Base-by-base conservation (phyloP, 2,113 vertebrate genomes). In the Catagonus wagneri region DNA sequence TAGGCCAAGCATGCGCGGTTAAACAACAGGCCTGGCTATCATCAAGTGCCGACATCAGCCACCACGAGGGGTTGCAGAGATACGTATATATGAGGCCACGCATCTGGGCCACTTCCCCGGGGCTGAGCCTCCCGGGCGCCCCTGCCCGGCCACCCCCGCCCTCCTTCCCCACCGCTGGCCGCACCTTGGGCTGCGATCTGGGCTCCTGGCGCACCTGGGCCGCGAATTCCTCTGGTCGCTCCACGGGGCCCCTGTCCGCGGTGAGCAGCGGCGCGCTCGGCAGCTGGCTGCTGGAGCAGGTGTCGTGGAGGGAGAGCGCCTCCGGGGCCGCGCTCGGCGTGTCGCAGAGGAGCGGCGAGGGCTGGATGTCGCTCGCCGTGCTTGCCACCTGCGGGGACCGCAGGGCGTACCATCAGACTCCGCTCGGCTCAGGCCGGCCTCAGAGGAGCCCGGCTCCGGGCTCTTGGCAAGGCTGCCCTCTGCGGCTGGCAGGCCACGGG, bases 301-400 rank as follows among this genome's bases (percentile, higher is more conserved):
- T 98, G 97, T 93, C 96, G 58, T 74, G 97, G 97, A 39, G 97
- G 97, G 0, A 96, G 96, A 66, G 97, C 94, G 69, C 95, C 97
- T 97, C 97, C 96, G 27, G 96, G 94, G 92, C 79, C 90, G 93
- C 93, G 97, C 93, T 98, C 97, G 2, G 97, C 95, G 0, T 96
- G 97, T 96, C 97, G 76, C 86, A 92, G 91, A 15, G 97, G 39
- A 79, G 95, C 96, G 86, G 94, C 74, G 0, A 97, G 89, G 97
- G 86, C 97, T 76, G 97, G 97, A 97, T 87, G 97, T 96, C 97
- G 54, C 65, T 97, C 97, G 76, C 3, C 96, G 96, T 96, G 96
- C 89, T 97, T 98, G 97, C 96, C 97, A 98, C 97, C 97, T 98
- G 97, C 97, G 97, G 97, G 97, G 96, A 97, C 97, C 97, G 97